Evolutionary conservation across 2,113 vertebrate species (phyloP), one percentile per base, ranked within the genome.

Genomic region (Python bivittatus): DNA sequence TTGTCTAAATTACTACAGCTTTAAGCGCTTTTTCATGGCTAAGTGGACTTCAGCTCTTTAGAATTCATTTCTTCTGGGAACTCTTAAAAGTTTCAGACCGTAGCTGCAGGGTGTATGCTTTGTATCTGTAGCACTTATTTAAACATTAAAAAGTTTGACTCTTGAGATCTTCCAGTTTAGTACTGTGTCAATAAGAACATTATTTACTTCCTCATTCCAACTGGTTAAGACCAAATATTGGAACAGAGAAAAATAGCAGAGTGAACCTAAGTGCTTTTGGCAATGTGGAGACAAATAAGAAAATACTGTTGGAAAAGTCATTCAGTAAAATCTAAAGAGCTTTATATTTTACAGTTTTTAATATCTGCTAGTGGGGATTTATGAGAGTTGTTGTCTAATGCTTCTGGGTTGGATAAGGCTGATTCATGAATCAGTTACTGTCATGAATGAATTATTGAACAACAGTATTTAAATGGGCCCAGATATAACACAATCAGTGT

Each of bases 301-400:
- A 94, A 95, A 92, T 90, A 93, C 95, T 95, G 91, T 95, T 95
- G 91, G 93, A 94, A 94, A 96, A 96, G 93, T 94, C 0, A 95
- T 93, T 84, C 87, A 86, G 87, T 79, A 92, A 94, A 85, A 93
- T 92, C 91, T 93, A 94, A 90, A 92, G 93, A 27, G 0, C 0
- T 94, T 96, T 97, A 95, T 93, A 95, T 93, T 94, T 94, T 91
- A 92, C 90, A 93, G n/a, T 23, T 93, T 52, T 94, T 93, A 22
- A 79, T 56, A 44, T 17, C 57, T 56, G 9, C 38, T 25, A 42
- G 72, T 4, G 1, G 2, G 33, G 72, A 42, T 42, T 79, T 79
- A 79, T 79, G 72, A 42, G 33, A 42, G 33, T 42, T 79, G 17
- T 79, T 38, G 7, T 79, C 38, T 42, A 79, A 79, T 79, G 42